phyloP scores from a whole-genome alignment of 1,140 invertebrate genomes.

The Camponotus pennsylvanicus region DNA sequence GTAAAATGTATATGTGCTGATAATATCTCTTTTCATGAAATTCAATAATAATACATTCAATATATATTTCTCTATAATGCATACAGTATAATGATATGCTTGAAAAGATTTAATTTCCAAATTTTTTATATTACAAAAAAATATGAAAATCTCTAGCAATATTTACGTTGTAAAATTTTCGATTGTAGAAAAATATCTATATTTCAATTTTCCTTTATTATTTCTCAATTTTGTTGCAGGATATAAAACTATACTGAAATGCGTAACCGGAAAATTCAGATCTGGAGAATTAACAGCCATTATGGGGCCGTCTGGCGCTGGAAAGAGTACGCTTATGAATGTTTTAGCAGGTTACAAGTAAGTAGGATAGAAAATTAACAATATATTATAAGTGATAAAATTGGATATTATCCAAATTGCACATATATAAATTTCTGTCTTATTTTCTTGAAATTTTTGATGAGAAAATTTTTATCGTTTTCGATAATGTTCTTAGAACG shows the following conservation, averaged over 20 bases:
- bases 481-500: slow-evolving; percentile 87
- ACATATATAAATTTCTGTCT: too few species aligned
- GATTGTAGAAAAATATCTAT: background rate
- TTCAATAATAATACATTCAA: background rate
- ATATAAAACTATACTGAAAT: slow-evolving; percentile 93
- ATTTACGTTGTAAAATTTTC: background rate
- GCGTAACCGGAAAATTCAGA: slow-evolving; percentile 93
- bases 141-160: background rate
- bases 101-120: background rate
- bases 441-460: too few species aligned
- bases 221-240: slow-evolving; percentile 81
- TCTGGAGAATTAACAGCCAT: slow-evolving; percentile 95
- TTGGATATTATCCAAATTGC: too few species aligned
- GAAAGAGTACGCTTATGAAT: slow-evolving; percentile 97
- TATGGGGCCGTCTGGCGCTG: slow-evolving; percentile 97
- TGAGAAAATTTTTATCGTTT: background rate
- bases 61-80: background rate
- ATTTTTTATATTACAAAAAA: too few species aligned
- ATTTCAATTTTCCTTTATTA: background rate
- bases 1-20: background rate
- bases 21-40: background rate
- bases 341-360: slow-evolving; percentile 96
- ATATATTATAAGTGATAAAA: background rate
- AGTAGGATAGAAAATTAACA: slow-evolving; percentile 79
- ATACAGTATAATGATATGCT: background rate